Conservation (phyloP, 35 echinoderm and acorn worm genomes). For the Heliocidaris erythrogramma region DNA sequence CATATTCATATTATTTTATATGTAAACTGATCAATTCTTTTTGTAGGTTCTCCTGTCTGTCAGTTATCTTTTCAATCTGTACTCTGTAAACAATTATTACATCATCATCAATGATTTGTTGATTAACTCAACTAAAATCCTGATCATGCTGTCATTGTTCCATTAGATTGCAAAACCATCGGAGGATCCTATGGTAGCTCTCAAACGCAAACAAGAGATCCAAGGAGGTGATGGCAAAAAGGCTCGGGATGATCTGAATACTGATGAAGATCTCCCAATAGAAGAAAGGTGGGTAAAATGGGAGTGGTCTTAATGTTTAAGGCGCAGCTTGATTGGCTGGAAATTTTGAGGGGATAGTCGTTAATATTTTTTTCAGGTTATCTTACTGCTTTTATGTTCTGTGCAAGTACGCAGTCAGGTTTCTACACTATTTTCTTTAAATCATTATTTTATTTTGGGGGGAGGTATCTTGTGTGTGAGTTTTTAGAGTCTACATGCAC, state of each 20-base stretch:
- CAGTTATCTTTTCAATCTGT: not conserved
- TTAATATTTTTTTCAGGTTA: too few relatives aligned
- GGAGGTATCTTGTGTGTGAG: too few relatives aligned
- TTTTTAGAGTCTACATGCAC: too few relatives aligned
- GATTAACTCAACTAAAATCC: not conserved
- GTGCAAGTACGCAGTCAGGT: too few relatives aligned
- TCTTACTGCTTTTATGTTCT: too few relatives aligned
- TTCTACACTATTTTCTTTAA: too few relatives aligned
- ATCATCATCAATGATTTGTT: too few relatives aligned
- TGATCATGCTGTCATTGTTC: not conserved
- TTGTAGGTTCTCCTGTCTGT: not conserved
- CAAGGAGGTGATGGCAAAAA: slow-evolving; percentile 47
- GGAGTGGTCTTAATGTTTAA: not conserved
- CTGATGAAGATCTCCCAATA: slow-evolving; percentile 49
- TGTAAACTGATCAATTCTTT: not conserved
- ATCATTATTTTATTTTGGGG: too few relatives aligned
- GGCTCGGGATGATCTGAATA: not conserved
- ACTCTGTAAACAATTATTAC: too few relatives aligned
- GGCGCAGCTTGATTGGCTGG: not conserved
- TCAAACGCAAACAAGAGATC: slow-evolving; percentile 52
- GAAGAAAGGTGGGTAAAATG: slow-evolving; percentile 67
- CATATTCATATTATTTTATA: not conserved
- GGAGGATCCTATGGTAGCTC: slow-evolving; percentile 63
- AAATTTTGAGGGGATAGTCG: not conserved
- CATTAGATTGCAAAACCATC: slow-evolving; percentile 65